Evolutionary conservation across 2,113 vertebrate species (phyloP), one percentile per base, ranked within the genome.

Genomic region (Muntiacus muntjak): DNA sequence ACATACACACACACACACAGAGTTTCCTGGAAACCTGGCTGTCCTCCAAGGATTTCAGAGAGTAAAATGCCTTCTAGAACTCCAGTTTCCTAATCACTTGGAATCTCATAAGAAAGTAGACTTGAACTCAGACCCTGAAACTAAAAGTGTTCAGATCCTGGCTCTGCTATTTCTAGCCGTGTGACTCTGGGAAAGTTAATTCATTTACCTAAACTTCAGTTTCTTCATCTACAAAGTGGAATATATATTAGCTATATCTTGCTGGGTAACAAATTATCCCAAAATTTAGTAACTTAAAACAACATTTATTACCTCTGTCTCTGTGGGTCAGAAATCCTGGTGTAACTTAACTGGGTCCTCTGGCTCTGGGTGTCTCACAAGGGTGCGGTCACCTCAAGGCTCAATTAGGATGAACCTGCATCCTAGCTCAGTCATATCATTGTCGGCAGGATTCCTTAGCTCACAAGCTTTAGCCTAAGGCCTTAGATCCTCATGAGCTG

Each of bases 1-100:
- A 88, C 52, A 86, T 64, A 94, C 78, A 88, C 40, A 88, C 43
- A 58, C 85, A 58, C 85, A 93, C 81, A 94, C 0, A 71, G 71
- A 94, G 83, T 98, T 98, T 97, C 97, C 98, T 98, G 98, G 95
- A 98, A 98, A 98, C 98, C 96, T 30, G 96, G 93, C 95, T 83
- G 86, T 74, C 76, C 15, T 97, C 98, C 97, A 98, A 97, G 86
- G 95, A 94, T 94, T 96, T 94, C 91, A 94, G 76, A 87, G 90
- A 93, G 45, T 62, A 93, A 91, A 96, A 95, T 89, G 87, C 67
- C 82, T 97, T 89, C 88, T 84, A 95, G 85, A 97, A 96, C 89
- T 86, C 76, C 84, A 92, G 16, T 88, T 85, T 67, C 45, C 76
- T 7, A 52, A 43, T 89, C 82, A 74, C 91, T 88, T 86, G 76